Conservation (phyloP, 2,113 vertebrate species). For the Albula goreensis region DNA sequence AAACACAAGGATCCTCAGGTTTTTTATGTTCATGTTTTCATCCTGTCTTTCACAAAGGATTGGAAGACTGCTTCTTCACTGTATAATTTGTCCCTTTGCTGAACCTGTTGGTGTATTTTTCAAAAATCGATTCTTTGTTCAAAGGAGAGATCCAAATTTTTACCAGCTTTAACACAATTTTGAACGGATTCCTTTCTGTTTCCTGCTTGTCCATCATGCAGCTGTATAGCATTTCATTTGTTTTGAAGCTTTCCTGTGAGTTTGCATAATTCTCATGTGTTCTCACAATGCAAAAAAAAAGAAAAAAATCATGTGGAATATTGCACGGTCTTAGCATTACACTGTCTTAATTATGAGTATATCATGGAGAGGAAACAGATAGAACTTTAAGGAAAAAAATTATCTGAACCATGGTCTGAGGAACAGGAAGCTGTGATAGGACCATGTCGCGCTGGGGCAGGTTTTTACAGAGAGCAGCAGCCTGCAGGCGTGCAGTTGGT, state of each 20-base stretch:
- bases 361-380: conserved; percentile 13
- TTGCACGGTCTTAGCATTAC: neutral
- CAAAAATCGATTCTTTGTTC: too few relatives aligned
- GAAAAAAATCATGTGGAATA: neutral
- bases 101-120: too few relatives aligned
- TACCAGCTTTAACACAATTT: neutral
- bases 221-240: neutral
- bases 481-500: conserved; percentile 78
- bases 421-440: conserved; percentile 71
- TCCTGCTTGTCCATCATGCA: neutral
- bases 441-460: conserved; percentile 71
- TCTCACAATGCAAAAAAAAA: neutral
- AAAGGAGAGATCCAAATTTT: too few relatives aligned
- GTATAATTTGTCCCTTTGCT: too few relatives aligned
- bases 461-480: conserved; percentile 74
- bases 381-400: neutral
- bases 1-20: too few relatives aligned
- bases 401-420: conserved; percentile 10
- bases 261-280: neutral
- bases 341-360: neutral
- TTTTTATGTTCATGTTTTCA: too few relatives aligned
- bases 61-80: too few relatives aligned
- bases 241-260: neutral
- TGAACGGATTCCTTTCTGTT: neutral
- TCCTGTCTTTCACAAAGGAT: too few relatives aligned